Evolutionary conservation across 2,113 vertebrate species (phyloP).

Genomic region (Brachyhypopomus gauderio): DNA sequence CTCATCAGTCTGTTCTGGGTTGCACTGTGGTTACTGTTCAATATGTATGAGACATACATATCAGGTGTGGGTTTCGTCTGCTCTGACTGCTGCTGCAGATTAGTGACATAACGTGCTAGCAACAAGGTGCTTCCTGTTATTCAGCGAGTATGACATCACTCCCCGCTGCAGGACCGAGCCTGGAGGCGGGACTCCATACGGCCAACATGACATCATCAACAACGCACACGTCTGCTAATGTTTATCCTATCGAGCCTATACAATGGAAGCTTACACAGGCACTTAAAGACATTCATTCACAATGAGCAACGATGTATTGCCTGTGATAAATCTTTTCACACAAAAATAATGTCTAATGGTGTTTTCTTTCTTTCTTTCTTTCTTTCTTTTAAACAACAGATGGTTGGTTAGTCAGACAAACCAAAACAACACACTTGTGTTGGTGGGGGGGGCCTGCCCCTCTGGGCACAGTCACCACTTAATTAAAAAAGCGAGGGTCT

Average conservation of each 20-base stretch:
- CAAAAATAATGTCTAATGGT: not conserved
- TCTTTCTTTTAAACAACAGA: no score
- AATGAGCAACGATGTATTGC: not conserved
- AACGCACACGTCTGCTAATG: conserved; percentile 10
- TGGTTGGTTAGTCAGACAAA: not conserved
- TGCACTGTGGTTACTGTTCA: not conserved
- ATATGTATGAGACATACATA: not conserved
- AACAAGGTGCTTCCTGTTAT: conserved; percentile 81
- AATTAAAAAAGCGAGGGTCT: conserved; percentile 65
- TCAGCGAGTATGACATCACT: conserved; percentile 55
- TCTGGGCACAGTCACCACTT: conserved; percentile 28
- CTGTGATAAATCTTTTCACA: not conserved
- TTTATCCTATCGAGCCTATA: conserved; percentile 1
- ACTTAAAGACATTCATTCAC: not conserved
- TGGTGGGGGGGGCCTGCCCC: not conserved
- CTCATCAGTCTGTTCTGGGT: not conserved
- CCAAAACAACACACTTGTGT: not conserved
- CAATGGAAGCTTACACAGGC: not conserved
- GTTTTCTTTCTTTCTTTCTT: no score
- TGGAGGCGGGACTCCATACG: not conserved
- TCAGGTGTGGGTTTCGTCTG: conserved; percentile 18
- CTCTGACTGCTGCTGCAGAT: conserved; percentile 40
- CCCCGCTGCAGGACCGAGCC: conserved; percentile 1
- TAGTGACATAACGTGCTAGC: conserved; percentile 9
- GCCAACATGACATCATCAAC: conserved; percentile 43